Evolutionary conservation across 2,113 vertebrate genomes (phyloP).

Genomic region (Ceyx cyanopectus): DNA sequence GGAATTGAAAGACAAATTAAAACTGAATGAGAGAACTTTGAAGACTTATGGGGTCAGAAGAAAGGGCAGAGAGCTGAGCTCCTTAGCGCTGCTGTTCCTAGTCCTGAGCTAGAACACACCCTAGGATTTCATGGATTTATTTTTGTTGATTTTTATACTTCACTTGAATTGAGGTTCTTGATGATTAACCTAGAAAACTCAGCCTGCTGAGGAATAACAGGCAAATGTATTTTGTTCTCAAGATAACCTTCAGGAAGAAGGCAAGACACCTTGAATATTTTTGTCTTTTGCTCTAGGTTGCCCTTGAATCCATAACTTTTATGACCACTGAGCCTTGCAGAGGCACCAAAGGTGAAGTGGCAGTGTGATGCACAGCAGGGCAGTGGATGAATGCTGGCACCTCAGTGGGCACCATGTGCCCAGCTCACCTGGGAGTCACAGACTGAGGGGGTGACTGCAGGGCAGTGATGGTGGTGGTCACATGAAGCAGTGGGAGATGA

Average conservation of each 20-base stretch:
- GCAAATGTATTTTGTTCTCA: not conserved
- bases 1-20: constrained; percentile 16
- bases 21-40: not conserved
- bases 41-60: not conserved
- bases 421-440: not conserved
- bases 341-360: not conserved
- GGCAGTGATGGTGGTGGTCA: not conserved
- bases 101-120: not conserved
- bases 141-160: not conserved
- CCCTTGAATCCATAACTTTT: not conserved
- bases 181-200: not conserved
- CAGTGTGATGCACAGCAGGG: not conserved
- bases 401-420: not conserved
- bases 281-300: not conserved
- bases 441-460: not conserved
- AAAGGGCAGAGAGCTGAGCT: not conserved
- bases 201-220: not conserved
- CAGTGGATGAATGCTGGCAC: not conserved
- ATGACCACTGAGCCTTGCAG: not conserved
- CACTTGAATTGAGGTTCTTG: not conserved
- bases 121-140: not conserved
- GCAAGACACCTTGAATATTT: not conserved
- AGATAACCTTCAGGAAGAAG: not conserved
- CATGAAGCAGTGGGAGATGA: not conserved
- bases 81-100: not conserved